Evolutionary conservation across 2,888 invertebrate species (phyloP).

Genomic region (Polietes domitor): DNA sequence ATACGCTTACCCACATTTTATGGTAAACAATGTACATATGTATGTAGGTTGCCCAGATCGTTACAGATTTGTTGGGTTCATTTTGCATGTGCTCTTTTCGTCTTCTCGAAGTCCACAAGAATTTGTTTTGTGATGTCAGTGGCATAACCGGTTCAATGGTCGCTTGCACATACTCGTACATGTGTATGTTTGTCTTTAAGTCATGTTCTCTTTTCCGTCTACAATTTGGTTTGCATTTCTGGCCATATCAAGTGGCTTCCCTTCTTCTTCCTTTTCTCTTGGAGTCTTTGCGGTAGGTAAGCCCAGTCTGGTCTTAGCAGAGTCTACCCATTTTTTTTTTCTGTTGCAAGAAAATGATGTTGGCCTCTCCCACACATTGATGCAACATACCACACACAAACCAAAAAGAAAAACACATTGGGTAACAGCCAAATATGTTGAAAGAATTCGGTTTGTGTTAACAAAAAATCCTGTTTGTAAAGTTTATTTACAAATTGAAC

Average conservation of each 20-base stretch:
- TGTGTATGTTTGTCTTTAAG: constrained; percentile 47
- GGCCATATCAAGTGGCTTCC: constrained; percentile 50
- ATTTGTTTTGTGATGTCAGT: constrained; percentile 63
- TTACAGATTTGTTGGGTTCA: constrained; percentile 51
- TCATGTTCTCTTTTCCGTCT: constrained; percentile 33
- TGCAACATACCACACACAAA: constrained; percentile 44
- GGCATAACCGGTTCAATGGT: constrained; percentile 66
- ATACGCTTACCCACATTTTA: constrained; percentile 1
- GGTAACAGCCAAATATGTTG: constrained; percentile 57
- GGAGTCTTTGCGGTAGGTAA: constrained; percentile 49
- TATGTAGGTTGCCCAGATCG: constrained; percentile 6
- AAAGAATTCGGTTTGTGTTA: constrained; percentile 58
- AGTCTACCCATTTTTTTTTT: constrained; percentile 47
- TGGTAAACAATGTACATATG: not conserved
- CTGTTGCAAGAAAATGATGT: constrained; percentile 52
- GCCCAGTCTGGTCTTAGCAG: constrained; percentile 2
- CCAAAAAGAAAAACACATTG: constrained; percentile 31
- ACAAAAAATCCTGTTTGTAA: constrained; percentile 58
- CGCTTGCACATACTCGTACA: constrained; percentile 17
- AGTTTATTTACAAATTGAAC: constrained; percentile 35
- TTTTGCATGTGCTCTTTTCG: constrained; percentile 30
- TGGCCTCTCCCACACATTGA: constrained; percentile 66
- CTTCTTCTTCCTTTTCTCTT: constrained; percentile 42
- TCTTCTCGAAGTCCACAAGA: constrained; percentile 50
- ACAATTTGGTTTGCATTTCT: constrained; percentile 46